A percentile compares a stretch with the other conserved stretches of the same genome.
Evolutionary conservation across 2,888 invertebrate genomes (phyloP).

Genomic region (Subacronicta megacephala): DNA sequence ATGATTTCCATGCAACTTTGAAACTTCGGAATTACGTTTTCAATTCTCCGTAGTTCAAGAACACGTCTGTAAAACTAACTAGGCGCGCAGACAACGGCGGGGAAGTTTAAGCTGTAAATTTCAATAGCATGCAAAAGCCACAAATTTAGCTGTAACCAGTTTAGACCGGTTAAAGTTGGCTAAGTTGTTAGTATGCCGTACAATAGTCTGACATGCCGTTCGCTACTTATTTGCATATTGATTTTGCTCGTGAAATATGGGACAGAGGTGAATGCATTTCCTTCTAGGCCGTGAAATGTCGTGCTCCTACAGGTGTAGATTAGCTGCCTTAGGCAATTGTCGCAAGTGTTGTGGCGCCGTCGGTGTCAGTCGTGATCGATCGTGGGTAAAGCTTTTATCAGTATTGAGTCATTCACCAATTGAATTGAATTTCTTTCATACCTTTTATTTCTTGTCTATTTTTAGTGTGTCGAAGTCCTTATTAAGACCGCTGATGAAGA

Average conservation of each 20-base stretch:
- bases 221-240: constrained; percentile 78
- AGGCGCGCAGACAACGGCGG: constrained; percentile 69
- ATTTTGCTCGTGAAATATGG: constrained; percentile 66
- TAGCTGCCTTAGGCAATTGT: constrained; percentile 47
- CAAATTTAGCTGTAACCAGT: constrained; percentile 75
- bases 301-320: constrained; percentile 44
- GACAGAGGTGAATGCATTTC: constrained; percentile 58
- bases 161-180: constrained; percentile 75
- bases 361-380: constrained; percentile 36
- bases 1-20: constrained; percentile 25
- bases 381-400: constrained; percentile 12
- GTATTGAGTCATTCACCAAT: constrained; percentile 30
- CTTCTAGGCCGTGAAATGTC: constrained; percentile 46
- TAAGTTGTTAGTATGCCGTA: constrained; percentile 72
- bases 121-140: constrained; percentile 85
- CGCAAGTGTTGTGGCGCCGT: constrained; percentile 33
- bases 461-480: too few species aligned
- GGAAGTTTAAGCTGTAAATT: constrained; percentile 85
- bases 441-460: too few species aligned
- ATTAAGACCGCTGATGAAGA: too few species aligned
- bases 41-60: constrained; percentile 54
- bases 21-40: constrained; percentile 40
- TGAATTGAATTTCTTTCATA: constrained; percentile 5
- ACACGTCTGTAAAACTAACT: constrained; percentile 63
- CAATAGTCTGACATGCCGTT: constrained; percentile 70